Evolutionary conservation across 2,113 vertebrate species (phyloP).

Genomic region (Oreochromis tanganicae): DNA sequence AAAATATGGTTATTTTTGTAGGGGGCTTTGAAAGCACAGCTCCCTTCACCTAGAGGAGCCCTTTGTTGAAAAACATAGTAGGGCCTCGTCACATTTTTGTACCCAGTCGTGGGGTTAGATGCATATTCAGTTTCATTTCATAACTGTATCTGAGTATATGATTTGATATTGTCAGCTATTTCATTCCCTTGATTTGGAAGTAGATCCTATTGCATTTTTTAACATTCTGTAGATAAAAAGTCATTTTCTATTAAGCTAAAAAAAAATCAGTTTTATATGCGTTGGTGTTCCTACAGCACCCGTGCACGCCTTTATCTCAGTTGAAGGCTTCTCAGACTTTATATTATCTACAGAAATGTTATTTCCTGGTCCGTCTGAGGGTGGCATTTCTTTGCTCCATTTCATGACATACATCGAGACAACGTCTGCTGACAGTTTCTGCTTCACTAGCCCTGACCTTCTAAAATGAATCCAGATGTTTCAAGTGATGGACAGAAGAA

Average conservation of each 20-base stretch:
- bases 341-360: slow-evolving; percentile 53
- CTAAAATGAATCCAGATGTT: slow-evolving; percentile 67
- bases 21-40: slow-evolving; percentile 34
- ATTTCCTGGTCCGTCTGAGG: slow-evolving; percentile 50
- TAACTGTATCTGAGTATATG: not conserved
- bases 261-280: not conserved
- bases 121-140: not conserved
- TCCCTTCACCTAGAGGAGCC: slow-evolving; percentile 15
- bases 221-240: not conserved
- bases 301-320: slow-evolving; percentile 10
- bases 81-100: slow-evolving; percentile 2
- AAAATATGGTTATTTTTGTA: slow-evolving; percentile 61
- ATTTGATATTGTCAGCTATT: not conserved
- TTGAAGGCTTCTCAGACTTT: not conserved
- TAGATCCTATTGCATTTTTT: not conserved
- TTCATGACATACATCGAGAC: slow-evolving; percentile 53
- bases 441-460: slow-evolving; percentile 54
- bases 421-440: slow-evolving; percentile 47
- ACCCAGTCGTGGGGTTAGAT: not conserved
- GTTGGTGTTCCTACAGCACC: not conserved
- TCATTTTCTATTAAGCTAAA: not conserved
- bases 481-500: slow-evolving; percentile 54
- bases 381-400: slow-evolving; percentile 63
- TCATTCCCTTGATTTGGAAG: not conserved
- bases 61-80: not conserved